Evolutionary conservation across 2,113 vertebrate species (phyloP), one percentile per base, ranked within the genome.

Genomic region (Xiphophorus hellerii): DNA sequence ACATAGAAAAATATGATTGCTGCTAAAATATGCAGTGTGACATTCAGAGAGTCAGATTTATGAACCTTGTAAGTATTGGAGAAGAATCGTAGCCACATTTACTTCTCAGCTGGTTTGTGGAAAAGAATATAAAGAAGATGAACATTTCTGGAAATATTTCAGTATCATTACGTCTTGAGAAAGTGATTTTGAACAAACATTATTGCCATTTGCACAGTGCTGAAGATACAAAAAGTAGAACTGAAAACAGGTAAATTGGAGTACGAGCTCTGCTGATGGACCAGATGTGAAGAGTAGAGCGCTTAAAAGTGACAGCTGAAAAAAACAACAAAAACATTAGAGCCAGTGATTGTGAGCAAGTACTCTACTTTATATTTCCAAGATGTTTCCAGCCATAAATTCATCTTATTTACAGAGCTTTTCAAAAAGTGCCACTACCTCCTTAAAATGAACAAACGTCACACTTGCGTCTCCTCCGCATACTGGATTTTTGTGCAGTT

Each of bases 11-110:
- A 68, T 66, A 35, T 61, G 61, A 37, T 69, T 25, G 6, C 12
- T 51, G 71, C 5, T 80, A n/a, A 66, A 60, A 74, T 67, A 63
- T 70, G 28, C 62, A 69, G 10, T 28, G 48, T 76, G 69, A 67
- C 69, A 76, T 73, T 85, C 69, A 69, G 37, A 58, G 17, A 48
- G 35, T 60, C 51, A 73, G 31, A 58, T 71, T 75, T 78, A 33
- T 65, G 3, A 85, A 27, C 12, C 62, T 8, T 11, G 3, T 29
- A 11, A 22, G 33, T 58, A 69, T 79, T 29, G 62, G 64, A 72
- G 61, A 76, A 70, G 60, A 69, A 20, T 69, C 28, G 35, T 48
- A 29, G 35, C 22, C 4, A 13, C 71, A 64, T 71, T 15, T 71
- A 37, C 44, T 60, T 17, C 44, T 48, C 44, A 20, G 44, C 15